Evolutionary conservation across 2,888 invertebrate genomes (phyloP).

Genomic region (Aspidiotus rigidus): DNA sequence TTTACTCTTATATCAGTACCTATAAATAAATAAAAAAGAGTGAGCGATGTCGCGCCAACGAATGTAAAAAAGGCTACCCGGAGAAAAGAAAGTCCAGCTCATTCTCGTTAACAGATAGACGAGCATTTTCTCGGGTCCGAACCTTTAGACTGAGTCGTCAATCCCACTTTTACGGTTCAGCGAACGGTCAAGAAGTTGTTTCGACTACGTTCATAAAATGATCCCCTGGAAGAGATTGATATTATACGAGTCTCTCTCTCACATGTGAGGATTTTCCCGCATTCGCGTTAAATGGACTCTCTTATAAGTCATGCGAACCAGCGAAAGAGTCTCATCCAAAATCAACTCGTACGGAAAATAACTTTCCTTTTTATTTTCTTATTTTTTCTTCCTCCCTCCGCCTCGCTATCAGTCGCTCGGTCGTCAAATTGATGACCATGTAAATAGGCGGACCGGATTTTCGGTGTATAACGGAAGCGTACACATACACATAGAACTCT

Average conservation of each 20-base stretch:
- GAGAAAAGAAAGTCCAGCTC: too few species aligned
- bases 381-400: slow-evolving; percentile 3
- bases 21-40: too few species aligned
- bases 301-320: neutral
- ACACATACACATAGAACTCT: neutral
- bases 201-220: slow-evolving; percentile 13
- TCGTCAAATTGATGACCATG: slow-evolving; percentile 15
- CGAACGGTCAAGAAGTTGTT: slow-evolving; percentile 19
- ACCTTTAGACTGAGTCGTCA: slow-evolving; percentile 4
- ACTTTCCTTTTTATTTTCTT: slow-evolving; percentile 17
- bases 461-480: slow-evolving; percentile 4
- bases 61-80: too few species aligned
- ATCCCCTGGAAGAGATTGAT: neutral
- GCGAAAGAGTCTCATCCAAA: neutral
- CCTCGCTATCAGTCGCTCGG: neutral
- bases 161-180: slow-evolving; percentile 13
- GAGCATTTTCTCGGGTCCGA: neutral
- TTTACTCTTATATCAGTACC: too few species aligned
- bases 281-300: too few species aligned
- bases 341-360: slow-evolving; percentile 28
- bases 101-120: too few species aligned
- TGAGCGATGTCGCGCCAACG: too few species aligned
- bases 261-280: too few species aligned
- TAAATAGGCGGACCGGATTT: slow-evolving; percentile 12
- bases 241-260: neutral